Evolutionary conservation across 2,888 invertebrate genomes (phyloP), one percentile per base, ranked within the genome.

Genomic region (Sicus ferrugineus): DNA sequence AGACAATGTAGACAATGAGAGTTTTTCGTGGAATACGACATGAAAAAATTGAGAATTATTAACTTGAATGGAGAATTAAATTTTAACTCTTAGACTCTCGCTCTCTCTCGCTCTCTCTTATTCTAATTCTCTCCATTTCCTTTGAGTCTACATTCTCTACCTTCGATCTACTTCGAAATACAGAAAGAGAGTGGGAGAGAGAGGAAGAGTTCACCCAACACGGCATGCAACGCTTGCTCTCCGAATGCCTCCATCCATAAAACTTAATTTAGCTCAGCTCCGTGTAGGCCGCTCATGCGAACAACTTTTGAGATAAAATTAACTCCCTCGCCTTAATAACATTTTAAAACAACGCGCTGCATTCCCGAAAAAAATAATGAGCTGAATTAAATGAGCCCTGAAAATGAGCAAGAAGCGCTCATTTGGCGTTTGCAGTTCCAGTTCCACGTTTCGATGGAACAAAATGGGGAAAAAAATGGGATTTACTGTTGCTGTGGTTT

Each of bases 351-450:
- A 11, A 38, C 54, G n/a, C n/a, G n/a, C n/a, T n/a, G n/a, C n/a
- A n/a, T n/a, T n/a, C n/a, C 9, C 42, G 42, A 21, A 67, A 58
- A 66, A 64, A 68, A 42, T 56, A 64, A 62, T 63, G 69, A 34
- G 34, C 62, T 69, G 38, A 76, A 78, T 78, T 81, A 77, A 81
- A 82, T 82, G 82, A 77, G 74, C 80, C 81, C 81, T 82, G 80
- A 80, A 82, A 81, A 81, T 82, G 81, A 82, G 75, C 80, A 77
- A 78, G 75, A 73, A 72, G n/a, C 46, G 46, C 30, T 30, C 59
- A 67, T 48, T 54, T 48, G 46, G 26, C 42, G 50, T 52, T 42
- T 42, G 42, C n/a, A n/a, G 42, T 42, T 42, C 16, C n/a, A 1
- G 2, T 3, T 42, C 14, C 7, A 1, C 14, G 14, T 42, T 14